Evolutionary conservation across 2,888 invertebrate genomes (phyloP), one percentile per base, ranked within the genome.

Genomic region (Gryllus longicercus): DNA sequence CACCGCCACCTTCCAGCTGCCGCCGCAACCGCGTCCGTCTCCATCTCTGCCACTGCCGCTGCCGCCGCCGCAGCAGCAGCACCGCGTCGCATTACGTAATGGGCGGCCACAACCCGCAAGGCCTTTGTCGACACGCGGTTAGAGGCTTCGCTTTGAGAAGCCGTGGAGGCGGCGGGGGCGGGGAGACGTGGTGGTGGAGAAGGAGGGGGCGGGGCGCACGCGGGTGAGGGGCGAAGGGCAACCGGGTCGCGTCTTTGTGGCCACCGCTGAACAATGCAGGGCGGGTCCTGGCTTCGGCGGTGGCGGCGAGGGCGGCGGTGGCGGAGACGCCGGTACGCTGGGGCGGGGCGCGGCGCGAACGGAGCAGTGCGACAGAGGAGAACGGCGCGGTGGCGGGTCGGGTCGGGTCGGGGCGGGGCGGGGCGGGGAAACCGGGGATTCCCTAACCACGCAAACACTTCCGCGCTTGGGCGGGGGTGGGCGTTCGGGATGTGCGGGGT

Each of bases 41-140:
- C 38, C 38, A 5, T 5, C 38, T 2, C 38, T 5, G 4, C 25
- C 25, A 2, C 18, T 3, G 2, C 51, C 51, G 2, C 51, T 3
- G 51, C 51, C 14, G 14, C 51, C 51, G 18, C 51, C 14, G 51
- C 18, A 2, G 51, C 51, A n/a, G n/a, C n/a, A n/a, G n/a, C 16
- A 18, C 18, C 18, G 63, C 63, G 18, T 63, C 63, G 63, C 63
- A 63, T 63, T 63, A 63, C 63, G 63, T 63, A 63, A 63, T 63
- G 63, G 63, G 10, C 63, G 63, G 63, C 51, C 63, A 3, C 63
- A 63, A 18, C 63, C 63, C 63, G 63, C 63, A 63, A 63, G 63
- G 63, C 63, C 63, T 63, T 63, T 63, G 63, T 63, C 63, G 63
- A 63, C 63, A 63, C 16, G 63, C 63, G 18, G 63, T 63, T 63